phyloP scores from a whole-genome alignment of 2,113 vertebrate species.

The Columbina picui region DNA sequence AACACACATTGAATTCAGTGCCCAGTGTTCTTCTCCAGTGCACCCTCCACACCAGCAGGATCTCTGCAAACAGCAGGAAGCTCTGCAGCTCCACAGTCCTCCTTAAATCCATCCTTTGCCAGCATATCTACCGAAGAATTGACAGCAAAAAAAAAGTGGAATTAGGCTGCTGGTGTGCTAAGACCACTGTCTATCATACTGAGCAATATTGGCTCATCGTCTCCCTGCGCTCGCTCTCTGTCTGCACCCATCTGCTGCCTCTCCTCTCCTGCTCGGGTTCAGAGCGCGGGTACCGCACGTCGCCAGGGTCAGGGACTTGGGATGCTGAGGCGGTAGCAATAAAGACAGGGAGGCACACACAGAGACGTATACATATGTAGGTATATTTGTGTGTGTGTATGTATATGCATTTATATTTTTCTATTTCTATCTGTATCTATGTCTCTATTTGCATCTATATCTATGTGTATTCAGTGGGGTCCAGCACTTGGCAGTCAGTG shows the following conservation, averaged over 20 bases:
- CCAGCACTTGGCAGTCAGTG: background rate
- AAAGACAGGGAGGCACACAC: background rate
- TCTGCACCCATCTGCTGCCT: slow-evolving; percentile 65
- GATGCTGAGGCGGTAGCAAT: background rate
- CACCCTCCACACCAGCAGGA: background rate
- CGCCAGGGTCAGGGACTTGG: background rate
- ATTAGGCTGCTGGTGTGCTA: slow-evolving; percentile 67
- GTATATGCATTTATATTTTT: background rate
- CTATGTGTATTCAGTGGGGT: background rate
- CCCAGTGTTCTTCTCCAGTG: background rate
- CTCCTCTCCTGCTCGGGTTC: background rate
- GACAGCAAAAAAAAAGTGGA: background rate
- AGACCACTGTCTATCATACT: slow-evolving; percentile 67
- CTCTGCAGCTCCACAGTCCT: background rate
- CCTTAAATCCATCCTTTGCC: slow-evolving; percentile 44
- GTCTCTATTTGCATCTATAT: background rate
- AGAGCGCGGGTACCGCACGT: rapidly evolving
- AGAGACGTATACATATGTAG: rapidly evolving
- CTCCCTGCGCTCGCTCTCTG: background rate
- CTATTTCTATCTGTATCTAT: background rate
- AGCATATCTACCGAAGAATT: background rate
- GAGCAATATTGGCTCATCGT: slow-evolving; percentile 56
- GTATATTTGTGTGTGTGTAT: background rate
- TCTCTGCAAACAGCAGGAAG: background rate
- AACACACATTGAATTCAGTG: background rate